phyloP scores from a whole-genome alignment of 2,888 invertebrate genomes.

The Torymus tubicola region DNA sequence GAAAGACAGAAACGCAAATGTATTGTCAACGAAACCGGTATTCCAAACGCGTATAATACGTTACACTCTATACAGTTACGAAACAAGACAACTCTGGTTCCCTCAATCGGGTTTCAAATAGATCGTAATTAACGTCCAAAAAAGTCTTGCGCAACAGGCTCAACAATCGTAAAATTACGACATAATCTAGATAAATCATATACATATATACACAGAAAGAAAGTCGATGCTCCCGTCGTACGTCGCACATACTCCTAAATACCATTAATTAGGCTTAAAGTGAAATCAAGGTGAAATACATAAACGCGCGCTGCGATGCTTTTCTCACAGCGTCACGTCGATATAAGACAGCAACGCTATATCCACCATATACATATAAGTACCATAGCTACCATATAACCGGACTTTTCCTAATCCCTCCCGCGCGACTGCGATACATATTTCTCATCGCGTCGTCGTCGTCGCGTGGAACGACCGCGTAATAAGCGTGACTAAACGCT shows the following conservation, averaged over 20 bases:
- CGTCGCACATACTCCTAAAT: neutral
- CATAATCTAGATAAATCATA: conserved; percentile 8
- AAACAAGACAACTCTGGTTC: neutral
- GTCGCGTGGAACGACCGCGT: too few species aligned
- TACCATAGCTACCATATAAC: neutral
- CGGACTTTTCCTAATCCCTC: conserved; percentile 1
- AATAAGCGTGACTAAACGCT: too few species aligned
- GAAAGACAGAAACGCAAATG: too few species aligned
- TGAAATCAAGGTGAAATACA: conserved; percentile 49
- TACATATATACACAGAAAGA: conserved; percentile 3
- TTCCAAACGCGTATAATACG: too few species aligned
- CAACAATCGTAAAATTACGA: neutral
- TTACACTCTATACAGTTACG: too few species aligned
- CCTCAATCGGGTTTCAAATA: neutral
- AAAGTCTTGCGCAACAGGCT: neutral
- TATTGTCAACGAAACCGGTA: too few species aligned
- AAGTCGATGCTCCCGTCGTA: neutral
- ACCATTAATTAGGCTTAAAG: conserved; percentile 49
- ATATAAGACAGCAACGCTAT: too few species aligned
- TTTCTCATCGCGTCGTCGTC: too few species aligned
- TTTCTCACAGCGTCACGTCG: conserved; percentile 36
- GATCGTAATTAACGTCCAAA: conserved; percentile 9
- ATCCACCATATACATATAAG: too few species aligned
- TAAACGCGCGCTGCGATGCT: conserved; percentile 11
- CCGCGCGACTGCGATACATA: too few species aligned